Evolutionary conservation across 2,113 vertebrate species (phyloP), one percentile per base, ranked within the genome.

Genomic region (Microcebus murinus): DNA sequence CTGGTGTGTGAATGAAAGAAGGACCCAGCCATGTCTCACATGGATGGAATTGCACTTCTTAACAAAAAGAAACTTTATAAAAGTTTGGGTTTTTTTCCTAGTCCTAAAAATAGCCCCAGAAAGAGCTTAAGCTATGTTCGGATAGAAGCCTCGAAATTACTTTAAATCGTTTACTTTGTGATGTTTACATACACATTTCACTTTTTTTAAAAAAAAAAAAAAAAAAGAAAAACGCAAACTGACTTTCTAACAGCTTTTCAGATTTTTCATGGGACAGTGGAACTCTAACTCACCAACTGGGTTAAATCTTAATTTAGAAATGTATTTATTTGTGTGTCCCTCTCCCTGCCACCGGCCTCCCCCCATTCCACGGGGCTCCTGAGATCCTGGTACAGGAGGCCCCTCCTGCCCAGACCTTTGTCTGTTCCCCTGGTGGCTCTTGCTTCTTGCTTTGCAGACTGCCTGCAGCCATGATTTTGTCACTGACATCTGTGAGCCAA

Each of bases 151-250:
- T 97, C 89, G 1, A 95, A 91, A 93, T 97, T 90, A 42, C 77
- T 91, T 96, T 77, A 61, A 94, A 82, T 87, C 90, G 96, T 98
- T 97, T 97, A 97, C 97, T 97, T 98, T 95, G n/a, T 73, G 48
- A 97, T 98, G 97, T 98, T 98, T 98, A 98, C 97, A 97, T 89
- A 94, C 80, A 90, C n/a, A 29, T 82, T 87, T 95, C 95, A 94
- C 97, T 94, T 57, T 57, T 57, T 57, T 97, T 95, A 70, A 74
- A 27, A 17, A 48, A 45, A 42, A 42, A 45, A 45, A 8, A 45
- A n/a, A n/a, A 88, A 55, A 77, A 90, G 63, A 79, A 87, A 94
- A 95, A 95, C 39, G 83, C 87, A 93, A 95, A 87, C 95, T 96
- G 95, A 87, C 94, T 96, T 98, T 96, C 80, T 87, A 91, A 96